Evolutionary conservation across 1,140 invertebrate species (phyloP).

Genomic region (Philotrypesis tridentata): DNA sequence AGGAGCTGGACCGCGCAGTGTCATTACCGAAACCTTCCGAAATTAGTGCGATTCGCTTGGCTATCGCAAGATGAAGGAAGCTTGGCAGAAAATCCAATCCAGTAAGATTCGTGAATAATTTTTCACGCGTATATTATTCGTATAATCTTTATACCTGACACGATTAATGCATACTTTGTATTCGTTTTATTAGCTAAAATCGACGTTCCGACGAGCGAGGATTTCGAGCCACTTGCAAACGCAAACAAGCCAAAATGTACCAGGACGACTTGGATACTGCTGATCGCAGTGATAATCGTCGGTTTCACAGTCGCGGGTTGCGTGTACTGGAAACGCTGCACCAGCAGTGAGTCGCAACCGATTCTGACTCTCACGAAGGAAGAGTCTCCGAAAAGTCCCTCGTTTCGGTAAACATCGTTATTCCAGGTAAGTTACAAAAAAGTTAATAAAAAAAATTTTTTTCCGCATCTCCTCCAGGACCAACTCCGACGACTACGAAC

Average conservation of each 20-base stretch:
- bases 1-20: background rate
- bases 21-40: slow-evolving; percentile 3
- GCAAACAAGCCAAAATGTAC: no score
- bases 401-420: background rate
- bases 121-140: background rate
- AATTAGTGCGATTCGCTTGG: background rate
- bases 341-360: background rate
- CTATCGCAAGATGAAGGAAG: slow-evolving; percentile 10
- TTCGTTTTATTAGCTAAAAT: no score
- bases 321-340: background rate
- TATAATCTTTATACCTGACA: no score
- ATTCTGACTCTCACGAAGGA: background rate
- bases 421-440: background rate
- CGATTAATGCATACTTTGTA: no score
- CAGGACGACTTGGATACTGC: no score
- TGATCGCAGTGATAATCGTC: no score
- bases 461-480: no score
- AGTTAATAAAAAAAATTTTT: background rate
- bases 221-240: no score
- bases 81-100: background rate
- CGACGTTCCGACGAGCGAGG: no score
- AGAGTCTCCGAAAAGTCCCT: no score
- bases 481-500: no score
- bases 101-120: slow-evolving; percentile 1
- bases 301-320: background rate